Conservation (phyloP, 1,140 invertebrate genomes). For the Drosophila setifemur region DNA sequence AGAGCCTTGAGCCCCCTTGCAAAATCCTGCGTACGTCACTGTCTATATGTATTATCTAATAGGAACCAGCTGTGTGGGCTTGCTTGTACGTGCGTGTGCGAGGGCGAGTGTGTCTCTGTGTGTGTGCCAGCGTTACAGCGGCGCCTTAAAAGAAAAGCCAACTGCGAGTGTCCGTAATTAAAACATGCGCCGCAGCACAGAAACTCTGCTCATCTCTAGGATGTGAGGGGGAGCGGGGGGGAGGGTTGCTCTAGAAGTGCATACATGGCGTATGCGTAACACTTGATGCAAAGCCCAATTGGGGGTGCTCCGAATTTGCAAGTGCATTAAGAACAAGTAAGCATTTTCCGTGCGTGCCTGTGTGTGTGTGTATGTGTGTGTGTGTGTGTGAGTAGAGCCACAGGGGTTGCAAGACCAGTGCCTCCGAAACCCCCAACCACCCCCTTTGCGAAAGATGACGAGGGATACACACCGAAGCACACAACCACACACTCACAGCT, state of each 20-base stretch:
- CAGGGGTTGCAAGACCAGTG: conserved; percentile 49
- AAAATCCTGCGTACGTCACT: background rate
- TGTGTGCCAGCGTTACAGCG: conserved; percentile 43
- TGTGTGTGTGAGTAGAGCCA: no score
- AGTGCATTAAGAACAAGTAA: no score
- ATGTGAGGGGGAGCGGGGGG: background rate
- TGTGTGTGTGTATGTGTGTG: conserved; percentile 13
- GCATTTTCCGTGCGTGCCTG: conserved; percentile 21
- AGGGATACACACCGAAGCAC: conserved; percentile 52
- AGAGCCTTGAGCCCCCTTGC: no score
- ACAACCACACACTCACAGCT: conserved; percentile 6
- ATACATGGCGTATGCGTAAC: conserved; percentile 60
- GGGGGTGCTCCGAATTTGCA: conserved; percentile 18
- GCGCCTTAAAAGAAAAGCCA: conserved; percentile 44
- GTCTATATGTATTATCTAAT: background rate
- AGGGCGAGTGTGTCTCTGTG: background rate
- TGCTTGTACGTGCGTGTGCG: background rate
- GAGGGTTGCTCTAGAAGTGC: background rate
- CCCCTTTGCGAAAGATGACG: conserved; percentile 20
- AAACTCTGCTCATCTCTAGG: conserved; percentile 1
- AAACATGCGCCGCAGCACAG: conserved; percentile 68
- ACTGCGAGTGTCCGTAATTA: conserved; percentile 77
- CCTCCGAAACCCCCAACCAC: conserved; percentile 28
- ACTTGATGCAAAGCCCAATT: conserved; percentile 20
- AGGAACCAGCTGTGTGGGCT: background rate